Conservation (phyloP, 2,888 invertebrate species). For the Diloba caeruleocephala region DNA sequence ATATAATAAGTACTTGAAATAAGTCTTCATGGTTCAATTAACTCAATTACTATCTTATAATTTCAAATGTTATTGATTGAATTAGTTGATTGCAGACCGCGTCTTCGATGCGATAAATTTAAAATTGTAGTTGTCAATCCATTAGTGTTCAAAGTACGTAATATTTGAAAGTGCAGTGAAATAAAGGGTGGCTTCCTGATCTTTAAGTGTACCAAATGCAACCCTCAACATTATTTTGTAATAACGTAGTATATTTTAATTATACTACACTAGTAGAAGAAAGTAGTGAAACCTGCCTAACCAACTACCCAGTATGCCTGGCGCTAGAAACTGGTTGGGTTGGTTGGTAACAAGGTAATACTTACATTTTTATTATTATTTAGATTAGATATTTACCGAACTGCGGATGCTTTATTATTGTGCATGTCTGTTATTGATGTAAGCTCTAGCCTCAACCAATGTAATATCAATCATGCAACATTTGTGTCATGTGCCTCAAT, state of each 20-base stretch:
- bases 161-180: slow-evolving; percentile 3
- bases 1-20: slow-evolving; percentile 13
- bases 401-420: no score
- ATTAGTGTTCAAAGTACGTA: neutral
- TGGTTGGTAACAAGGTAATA: slow-evolving; percentile 13
- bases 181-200: slow-evolving; percentile 3
- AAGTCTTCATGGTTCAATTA: slow-evolving; percentile 18
- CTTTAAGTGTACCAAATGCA: neutral
- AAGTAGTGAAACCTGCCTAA: slow-evolving; percentile 44
- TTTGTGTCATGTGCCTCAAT: no score
- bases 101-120: neutral
- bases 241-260: slow-evolving; percentile 35
- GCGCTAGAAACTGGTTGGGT: slow-evolving; percentile 45
- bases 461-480: no score
- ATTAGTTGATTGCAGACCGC: slow-evolving; percentile 11
- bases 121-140: slow-evolving; percentile 3
- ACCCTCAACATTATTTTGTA: slow-evolving; percentile 13
- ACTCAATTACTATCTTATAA: slow-evolving; percentile 9
- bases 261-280: slow-evolving; percentile 30
- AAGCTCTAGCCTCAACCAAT: no score
- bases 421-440: no score
- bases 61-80: slow-evolving; percentile 10
- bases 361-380: slow-evolving; percentile 18
- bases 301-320: slow-evolving; percentile 27
- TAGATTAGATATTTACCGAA: neutral